Evolutionary conservation across 2,888 invertebrate species (phyloP).

Genomic region (Agrotis exclamationis): DNA sequence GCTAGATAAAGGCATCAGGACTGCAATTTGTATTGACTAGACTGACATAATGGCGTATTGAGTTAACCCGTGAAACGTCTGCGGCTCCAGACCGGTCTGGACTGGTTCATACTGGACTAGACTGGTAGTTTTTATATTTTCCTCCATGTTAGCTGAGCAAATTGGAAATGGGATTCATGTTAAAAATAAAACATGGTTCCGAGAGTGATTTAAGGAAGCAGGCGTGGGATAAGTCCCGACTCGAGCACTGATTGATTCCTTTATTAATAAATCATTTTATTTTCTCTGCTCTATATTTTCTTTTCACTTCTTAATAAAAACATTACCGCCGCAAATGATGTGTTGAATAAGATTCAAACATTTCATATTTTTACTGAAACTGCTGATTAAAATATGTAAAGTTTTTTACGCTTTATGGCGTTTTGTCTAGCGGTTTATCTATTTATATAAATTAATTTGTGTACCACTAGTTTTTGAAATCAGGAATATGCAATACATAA

Average conservation of each 20-base stretch:
- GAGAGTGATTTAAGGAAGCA: background rate
- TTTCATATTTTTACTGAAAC: no score
- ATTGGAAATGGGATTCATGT: background rate
- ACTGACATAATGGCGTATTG: slow-evolving; percentile 36
- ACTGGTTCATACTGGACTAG: background rate
- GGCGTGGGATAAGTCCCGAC: background rate
- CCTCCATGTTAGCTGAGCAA: background rate
- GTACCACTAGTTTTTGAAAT: background rate
- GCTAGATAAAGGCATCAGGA: slow-evolving; percentile 49
- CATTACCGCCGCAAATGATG: no score
- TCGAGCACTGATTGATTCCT: background rate
- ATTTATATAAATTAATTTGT: no score
- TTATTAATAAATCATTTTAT: background rate
- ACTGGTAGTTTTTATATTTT: slow-evolving; percentile 3
- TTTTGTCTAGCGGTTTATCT: background rate
- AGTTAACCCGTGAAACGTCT: slow-evolving; percentile 25
- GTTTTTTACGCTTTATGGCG: background rate
- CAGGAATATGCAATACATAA: background rate
- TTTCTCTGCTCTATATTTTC: no score
- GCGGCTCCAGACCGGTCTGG: slow-evolving; percentile 1
- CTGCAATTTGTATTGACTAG: slow-evolving; percentile 61
- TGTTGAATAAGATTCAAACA: no score
- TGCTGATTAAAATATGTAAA: no score
- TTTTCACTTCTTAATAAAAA: no score
- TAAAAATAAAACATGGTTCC: background rate